These are phyloP conservation scores for Criorhina ranunculi DNA, from an alignment of 2,888 invertebrate genomes.

Conservation along the genomic window DNA sequence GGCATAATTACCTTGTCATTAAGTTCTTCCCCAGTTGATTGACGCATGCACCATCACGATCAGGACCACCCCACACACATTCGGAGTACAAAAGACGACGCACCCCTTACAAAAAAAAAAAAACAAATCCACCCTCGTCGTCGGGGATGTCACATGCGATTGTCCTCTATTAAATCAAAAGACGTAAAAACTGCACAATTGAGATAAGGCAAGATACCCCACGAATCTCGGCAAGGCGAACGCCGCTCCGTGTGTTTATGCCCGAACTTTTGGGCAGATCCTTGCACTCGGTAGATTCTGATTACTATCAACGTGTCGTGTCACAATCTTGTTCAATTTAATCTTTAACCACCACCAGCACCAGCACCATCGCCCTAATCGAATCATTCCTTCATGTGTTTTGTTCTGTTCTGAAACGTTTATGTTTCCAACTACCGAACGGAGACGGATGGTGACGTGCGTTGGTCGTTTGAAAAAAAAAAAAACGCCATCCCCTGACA, in stretches of 20 bases:
- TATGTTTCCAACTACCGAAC: constrained; percentile 38
- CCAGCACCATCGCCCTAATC: constrained; percentile 62
- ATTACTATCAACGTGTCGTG: constrained; percentile 79
- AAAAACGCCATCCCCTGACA: constrained; percentile 67
- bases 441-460: constrained; percentile 47
- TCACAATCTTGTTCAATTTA: constrained; percentile 82
- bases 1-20: constrained; percentile 76
- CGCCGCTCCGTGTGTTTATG: constrained; percentile 70
- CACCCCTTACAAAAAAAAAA: constrained; percentile 55
- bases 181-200: constrained; percentile 82
- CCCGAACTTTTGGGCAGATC: constrained; percentile 53
- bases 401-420: constrained; percentile 51
- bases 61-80: constrained; percentile 47
- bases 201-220: constrained; percentile 84
- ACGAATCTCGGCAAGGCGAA: constrained; percentile 79
- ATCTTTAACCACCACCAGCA: constrained; percentile 77
- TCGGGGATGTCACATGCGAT: constrained; percentile 73
- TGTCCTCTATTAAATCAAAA: constrained; percentile 76
- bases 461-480: constrained; percentile 52
- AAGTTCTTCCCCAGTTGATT: constrained; percentile 70
- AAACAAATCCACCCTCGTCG: constrained; percentile 75
- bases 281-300: constrained; percentile 65
- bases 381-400: constrained; percentile 67
- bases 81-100: constrained; percentile 29
- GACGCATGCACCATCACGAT: constrained; percentile 74